Conservation (phyloP, 2,113 vertebrate genomes). For the Neodon shergylaensis region DNA sequence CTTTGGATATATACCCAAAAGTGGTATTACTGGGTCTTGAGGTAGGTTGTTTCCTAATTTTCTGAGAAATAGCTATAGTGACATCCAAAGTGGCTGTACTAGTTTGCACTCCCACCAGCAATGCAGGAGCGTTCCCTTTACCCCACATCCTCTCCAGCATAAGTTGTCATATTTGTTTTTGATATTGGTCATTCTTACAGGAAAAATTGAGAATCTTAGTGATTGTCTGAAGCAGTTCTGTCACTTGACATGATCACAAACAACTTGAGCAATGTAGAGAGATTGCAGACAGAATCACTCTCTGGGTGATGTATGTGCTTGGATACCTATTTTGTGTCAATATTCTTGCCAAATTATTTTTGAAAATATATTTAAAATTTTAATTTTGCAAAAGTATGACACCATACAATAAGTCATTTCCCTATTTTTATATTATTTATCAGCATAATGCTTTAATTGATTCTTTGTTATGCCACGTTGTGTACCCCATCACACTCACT, state of each 20-base stretch:
- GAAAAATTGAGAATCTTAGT: slow-evolving; percentile 44
- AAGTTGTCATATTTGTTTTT: no score
- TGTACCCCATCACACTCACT: not conserved
- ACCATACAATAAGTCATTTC: not conserved
- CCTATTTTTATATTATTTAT: not conserved
- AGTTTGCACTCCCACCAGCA: no score
- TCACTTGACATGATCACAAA: not conserved
- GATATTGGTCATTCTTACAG: no score
- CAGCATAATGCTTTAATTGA: not conserved
- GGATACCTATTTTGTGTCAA: not conserved
- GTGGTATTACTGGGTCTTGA: no score
- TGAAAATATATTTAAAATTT: not conserved
- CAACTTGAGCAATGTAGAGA: not conserved
- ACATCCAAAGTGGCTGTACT: no score
- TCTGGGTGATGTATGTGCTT: not conserved
- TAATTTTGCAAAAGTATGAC: not conserved
- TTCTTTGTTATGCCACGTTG: not conserved
- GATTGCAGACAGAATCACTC: not conserved
- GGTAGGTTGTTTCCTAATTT: no score
- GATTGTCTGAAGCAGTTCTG: not conserved
- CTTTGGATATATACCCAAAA: no score
- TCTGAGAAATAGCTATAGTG: no score
- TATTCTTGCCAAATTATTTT: not conserved
- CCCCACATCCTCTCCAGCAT: no score
- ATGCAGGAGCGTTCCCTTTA: no score